phyloP scores from a whole-genome alignment of 1,140 invertebrate genomes.

The Drosophila punjabiensis region DNA sequence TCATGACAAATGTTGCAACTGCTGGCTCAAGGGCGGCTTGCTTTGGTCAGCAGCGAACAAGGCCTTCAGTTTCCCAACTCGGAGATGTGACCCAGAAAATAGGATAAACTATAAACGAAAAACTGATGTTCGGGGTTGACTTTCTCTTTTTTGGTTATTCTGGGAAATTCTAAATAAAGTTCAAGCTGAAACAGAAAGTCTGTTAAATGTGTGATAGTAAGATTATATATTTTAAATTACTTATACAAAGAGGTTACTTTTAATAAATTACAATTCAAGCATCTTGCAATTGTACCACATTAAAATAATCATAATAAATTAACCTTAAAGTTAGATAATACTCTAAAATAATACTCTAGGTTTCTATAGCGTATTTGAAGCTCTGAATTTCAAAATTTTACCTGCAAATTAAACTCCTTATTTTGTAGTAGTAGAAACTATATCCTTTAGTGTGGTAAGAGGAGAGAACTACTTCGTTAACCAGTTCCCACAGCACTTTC shows the following conservation, averaged over 20 bases:
- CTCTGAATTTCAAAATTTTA: too few relatives aligned
- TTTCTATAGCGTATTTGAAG: background rate
- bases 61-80: background rate
- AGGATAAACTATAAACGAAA: conserved; percentile 1
- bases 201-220: background rate
- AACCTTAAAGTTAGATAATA: too few relatives aligned
- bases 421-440: background rate
- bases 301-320: too few relatives aligned
- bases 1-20: conserved; percentile 66
- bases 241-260: background rate
- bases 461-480: background rate
- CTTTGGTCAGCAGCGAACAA: conserved; percentile 17
- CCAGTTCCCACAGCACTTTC: background rate
- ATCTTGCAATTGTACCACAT: background rate
- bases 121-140: conserved; percentile 11
- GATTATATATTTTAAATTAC: background rate
- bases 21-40: conserved; percentile 19
- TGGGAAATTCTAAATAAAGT: background rate
- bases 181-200: background rate
- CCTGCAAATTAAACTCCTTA: background rate
- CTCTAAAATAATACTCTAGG: too few relatives aligned
- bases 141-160: background rate
- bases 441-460: background rate
- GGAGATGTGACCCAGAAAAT: conserved; percentile 2
- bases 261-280: background rate